Evolutionary conservation across 1,140 invertebrate species (phyloP).

Genomic region (Apis laboriosa): DNA sequence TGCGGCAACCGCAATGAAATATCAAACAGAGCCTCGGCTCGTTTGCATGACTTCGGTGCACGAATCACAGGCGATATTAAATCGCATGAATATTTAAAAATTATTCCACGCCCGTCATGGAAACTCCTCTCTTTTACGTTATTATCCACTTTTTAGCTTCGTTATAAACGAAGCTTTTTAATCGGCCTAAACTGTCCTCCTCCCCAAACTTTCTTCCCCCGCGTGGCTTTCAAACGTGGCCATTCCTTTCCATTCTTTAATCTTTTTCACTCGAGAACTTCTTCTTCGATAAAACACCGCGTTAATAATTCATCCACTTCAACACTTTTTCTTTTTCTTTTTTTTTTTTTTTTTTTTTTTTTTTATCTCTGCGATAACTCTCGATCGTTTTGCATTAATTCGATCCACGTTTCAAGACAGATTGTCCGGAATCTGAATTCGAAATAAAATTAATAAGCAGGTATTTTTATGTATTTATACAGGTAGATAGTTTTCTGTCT

Average conservation of each 20-base stretch:
- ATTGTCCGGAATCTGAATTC: no score
- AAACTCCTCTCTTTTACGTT: constrained; percentile 46
- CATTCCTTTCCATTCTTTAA: constrained; percentile 48
- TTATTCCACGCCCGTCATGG: constrained; percentile 32
- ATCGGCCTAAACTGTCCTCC: constrained; percentile 49
- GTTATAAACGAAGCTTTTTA: constrained; percentile 61
- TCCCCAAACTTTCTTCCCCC: no score
- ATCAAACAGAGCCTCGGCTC: constrained; percentile 37
- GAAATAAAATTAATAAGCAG: no score
- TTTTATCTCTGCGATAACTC: not conserved
- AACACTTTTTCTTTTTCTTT: constrained; percentile 13
- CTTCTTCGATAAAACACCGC: constrained; percentile 29
- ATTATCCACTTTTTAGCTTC: constrained; percentile 59
- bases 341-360: constrained; percentile 22
- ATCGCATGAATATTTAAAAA: constrained; percentile 67
- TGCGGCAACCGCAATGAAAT: constrained; percentile 40
- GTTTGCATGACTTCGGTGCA: constrained; percentile 61
- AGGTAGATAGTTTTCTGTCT: no score
- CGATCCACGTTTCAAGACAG: no score
- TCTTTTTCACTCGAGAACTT: constrained; percentile 36
- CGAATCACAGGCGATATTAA: constrained; percentile 59
- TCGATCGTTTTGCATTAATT: constrained; percentile 49
- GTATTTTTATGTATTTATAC: no score
- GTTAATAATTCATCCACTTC: constrained; percentile 58
- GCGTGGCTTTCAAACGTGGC: constrained; percentile 45